Conservation (phyloP, 2,888 invertebrate genomes). For the Noctua janthina region DNA sequence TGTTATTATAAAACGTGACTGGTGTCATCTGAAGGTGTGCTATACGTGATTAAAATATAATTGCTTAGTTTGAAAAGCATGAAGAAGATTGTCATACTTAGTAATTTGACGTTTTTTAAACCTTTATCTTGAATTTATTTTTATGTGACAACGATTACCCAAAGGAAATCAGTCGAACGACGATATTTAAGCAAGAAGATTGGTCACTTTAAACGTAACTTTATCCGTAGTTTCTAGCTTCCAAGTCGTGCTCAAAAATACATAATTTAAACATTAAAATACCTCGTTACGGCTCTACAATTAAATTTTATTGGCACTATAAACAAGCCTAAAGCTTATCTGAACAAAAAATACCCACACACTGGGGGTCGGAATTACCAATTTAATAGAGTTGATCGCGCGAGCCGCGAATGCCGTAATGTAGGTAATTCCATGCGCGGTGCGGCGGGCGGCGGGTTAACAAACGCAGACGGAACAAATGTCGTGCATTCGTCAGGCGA, state of each 20-base stretch:
- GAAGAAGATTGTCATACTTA: not conserved
- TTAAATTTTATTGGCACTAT: slow-evolving; percentile 64
- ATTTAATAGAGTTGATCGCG: slow-evolving; percentile 72
- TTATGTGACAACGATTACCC: slow-evolving; percentile 23
- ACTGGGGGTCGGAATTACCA: slow-evolving; percentile 69
- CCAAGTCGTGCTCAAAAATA: slow-evolving; percentile 31
- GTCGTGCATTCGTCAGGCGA: slow-evolving; percentile 78
- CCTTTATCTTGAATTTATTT: not conserved
- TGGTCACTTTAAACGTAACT: not conserved
- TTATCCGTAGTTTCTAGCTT: slow-evolving; percentile 21
- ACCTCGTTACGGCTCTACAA: slow-evolving; percentile 61
- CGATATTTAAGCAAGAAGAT: slow-evolving; percentile 5
- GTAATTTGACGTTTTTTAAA: not conserved
- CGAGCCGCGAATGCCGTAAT: slow-evolving; percentile 61
- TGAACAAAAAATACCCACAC: slow-evolving; percentile 67
- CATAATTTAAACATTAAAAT: slow-evolving; percentile 62
- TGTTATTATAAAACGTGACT: slow-evolving; percentile 15
- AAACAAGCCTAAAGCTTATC: slow-evolving; percentile 64
- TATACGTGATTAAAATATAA: not conserved
- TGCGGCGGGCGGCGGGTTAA: slow-evolving; percentile 67
- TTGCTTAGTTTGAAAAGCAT: not conserved
- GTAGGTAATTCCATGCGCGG: slow-evolving; percentile 59
- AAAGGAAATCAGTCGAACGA: slow-evolving; percentile 24
- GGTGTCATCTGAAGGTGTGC: not conserved
- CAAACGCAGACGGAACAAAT: slow-evolving; percentile 79